These are phyloP conservation scores for Hemicordylus capensis DNA, from an alignment of 2,113 vertebrate genomes.

Conservation along the genomic window DNA sequence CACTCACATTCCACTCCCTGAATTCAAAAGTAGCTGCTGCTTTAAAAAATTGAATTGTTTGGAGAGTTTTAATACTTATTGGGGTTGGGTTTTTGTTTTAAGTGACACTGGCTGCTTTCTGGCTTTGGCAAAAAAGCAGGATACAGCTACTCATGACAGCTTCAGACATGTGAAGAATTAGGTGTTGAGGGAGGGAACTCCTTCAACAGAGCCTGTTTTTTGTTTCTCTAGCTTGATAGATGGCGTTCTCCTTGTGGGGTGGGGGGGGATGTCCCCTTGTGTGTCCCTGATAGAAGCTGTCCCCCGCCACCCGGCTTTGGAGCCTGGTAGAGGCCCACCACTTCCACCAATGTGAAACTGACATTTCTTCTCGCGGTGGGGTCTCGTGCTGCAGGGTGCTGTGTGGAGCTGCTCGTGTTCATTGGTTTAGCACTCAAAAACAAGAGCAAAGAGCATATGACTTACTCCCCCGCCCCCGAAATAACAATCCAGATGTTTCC, in stretches of 20 bases:
- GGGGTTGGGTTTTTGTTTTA: background rate
- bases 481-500: slow-evolving; percentile 3
- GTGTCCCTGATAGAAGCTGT: slow-evolving; percentile 58
- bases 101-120: slow-evolving; percentile 40
- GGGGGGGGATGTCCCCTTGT: background rate
- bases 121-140: slow-evolving; percentile 17
- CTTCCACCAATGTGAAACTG: slow-evolving; percentile 15
- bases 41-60: slow-evolving; percentile 40
- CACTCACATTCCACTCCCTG: slow-evolving; percentile 67
- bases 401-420: background rate
- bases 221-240: background rate
- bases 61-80: slow-evolving; percentile 31
- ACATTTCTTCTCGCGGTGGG: background rate
- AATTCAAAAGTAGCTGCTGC: slow-evolving; percentile 60
- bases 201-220: background rate
- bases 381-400: slow-evolving; percentile 35
- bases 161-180: slow-evolving; percentile 42
- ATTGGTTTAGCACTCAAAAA: slow-evolving; percentile 18
- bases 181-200: slow-evolving; percentile 22
- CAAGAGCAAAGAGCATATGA: slow-evolving; percentile 1
- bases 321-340: slow-evolving; percentile 30
- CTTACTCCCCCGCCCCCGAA: slow-evolving; percentile 29
- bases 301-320: slow-evolving; percentile 34
- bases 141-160: slow-evolving; percentile 41
- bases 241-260: background rate